Evolutionary conservation across 2,113 vertebrate species (phyloP), one percentile per base, ranked within the genome.

Genomic region (Boleophthalmus pectinirostris): DNA sequence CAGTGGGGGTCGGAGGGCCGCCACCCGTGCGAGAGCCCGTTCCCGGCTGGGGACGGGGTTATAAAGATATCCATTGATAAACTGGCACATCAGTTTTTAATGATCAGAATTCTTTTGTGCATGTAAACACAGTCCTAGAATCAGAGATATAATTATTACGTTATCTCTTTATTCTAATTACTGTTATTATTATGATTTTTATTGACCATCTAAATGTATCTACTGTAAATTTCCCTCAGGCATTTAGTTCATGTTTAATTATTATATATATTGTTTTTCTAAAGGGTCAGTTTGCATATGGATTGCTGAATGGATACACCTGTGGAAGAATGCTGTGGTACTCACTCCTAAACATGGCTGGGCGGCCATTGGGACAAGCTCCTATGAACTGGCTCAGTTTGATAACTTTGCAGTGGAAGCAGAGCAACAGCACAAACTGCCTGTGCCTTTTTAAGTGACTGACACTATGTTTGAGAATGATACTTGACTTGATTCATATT

Each of bases 341-440:
- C 68, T 85, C 2, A 80, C 75, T 1, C 95, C 96, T 0, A 66
- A 45, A 11, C 90, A 93, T 0, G 98, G 98, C 79, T 99, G 98
- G 98, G 96, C 93, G 0, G 98, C 97, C 0, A 93, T 99, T 1
- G 97, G 98, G 65, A 98, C 97, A 0, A 84, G 38, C 25, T 89
- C 95, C 0, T 98, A 96, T 79, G 93, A 97, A 70, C 91, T 95
- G 64, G 95, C 95, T n/a, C 98, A 98, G 90, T 99, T 98, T 82
- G 98, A 99, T 90, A 99, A 99, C 91, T 98, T 99, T 33, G 84
- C 88, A 0, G 60, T 99, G 49, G 84, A 94, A 73, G 94, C 94
- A 33, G 69, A 84, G 3, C 88, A 25, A 86, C 18, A 1, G 20
- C 35, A 24, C 7, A 5, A 24, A 23, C 11, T 15, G 1, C 38